These are phyloP conservation scores for Perca fluviatilis DNA, from an alignment of 2,113 vertebrate genomes.

Conservation along the genomic window DNA sequence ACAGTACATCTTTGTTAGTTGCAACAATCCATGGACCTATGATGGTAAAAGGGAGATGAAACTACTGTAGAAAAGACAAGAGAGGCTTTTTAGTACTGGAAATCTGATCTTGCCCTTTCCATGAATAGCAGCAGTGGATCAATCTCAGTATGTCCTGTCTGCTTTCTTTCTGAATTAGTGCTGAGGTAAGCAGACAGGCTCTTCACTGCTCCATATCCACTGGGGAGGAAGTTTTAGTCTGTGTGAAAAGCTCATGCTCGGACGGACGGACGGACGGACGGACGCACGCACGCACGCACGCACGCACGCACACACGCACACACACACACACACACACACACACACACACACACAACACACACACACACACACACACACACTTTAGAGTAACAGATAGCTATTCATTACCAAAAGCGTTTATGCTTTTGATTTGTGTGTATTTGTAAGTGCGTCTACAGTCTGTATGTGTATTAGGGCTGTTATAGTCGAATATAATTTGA, in stretches of 20 bases:
- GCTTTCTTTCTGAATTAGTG: constrained; percentile 62
- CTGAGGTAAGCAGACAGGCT: constrained; percentile 70
- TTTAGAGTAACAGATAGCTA: constrained; percentile 68
- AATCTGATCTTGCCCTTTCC: constrained; percentile 44
- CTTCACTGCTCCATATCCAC: constrained; percentile 57
- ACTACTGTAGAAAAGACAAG: constrained; percentile 13
- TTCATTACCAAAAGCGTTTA: constrained; percentile 69
- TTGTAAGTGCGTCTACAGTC: constrained; percentile 3
- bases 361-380: constrained; percentile 28
- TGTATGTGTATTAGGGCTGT: background rate
- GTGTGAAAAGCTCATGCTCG: constrained; percentile 56
- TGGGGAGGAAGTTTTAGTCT: constrained; percentile 53
- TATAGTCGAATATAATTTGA: too few species aligned
- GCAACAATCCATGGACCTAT: background rate
- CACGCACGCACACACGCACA: too few species aligned
- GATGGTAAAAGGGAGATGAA: constrained; percentile 11
- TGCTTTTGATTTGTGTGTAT: constrained; percentile 50
- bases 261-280: too few species aligned
- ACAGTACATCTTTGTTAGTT: background rate
- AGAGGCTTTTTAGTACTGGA: constrained; percentile 23
- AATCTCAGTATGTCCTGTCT: constrained; percentile 18
- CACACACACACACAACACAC: constrained; percentile 33
- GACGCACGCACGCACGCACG: too few species aligned
- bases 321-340: too few species aligned
- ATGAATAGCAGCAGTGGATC: constrained; percentile 60